Evolutionary conservation across 2,797 vertebrate species (phyloP).

Genomic region (Poecilia picta): DNA sequence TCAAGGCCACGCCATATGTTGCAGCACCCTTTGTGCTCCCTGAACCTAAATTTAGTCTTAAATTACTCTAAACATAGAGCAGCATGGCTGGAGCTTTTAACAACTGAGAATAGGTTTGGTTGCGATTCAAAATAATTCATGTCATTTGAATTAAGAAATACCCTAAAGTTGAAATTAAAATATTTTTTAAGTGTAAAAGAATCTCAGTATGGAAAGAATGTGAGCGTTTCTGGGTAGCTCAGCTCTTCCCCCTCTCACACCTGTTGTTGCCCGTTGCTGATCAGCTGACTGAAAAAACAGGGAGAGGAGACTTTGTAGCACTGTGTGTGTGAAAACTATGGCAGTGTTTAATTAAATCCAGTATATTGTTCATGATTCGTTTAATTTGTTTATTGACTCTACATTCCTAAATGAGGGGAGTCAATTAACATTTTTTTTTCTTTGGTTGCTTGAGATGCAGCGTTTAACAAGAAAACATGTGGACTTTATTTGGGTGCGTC

Average conservation of each 20-base stretch:
- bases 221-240: not conserved
- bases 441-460: not conserved
- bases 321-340: not conserved
- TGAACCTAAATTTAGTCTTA: not conserved
- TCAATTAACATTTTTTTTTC: not conserved
- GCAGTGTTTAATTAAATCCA: not conserved
- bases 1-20: slow-evolving; percentile 14
- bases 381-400: not conserved
- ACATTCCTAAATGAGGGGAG: not conserved
- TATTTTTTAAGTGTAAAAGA: not conserved
- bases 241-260: not conserved
- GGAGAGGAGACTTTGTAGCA: not conserved
- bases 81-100: not conserved
- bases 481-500: not conserved
- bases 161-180: not conserved
- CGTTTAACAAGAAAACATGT: not conserved
- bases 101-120: too few relatives aligned
- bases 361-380: not conserved
- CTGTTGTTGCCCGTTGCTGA: not conserved
- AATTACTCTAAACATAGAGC: not conserved
- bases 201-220: not conserved
- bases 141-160: not conserved
- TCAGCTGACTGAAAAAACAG: not conserved
- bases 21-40: not conserved
- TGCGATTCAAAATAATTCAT: not conserved